Conservation (phyloP, 2,113 vertebrate species). For the Holacanthus passer region DNA sequence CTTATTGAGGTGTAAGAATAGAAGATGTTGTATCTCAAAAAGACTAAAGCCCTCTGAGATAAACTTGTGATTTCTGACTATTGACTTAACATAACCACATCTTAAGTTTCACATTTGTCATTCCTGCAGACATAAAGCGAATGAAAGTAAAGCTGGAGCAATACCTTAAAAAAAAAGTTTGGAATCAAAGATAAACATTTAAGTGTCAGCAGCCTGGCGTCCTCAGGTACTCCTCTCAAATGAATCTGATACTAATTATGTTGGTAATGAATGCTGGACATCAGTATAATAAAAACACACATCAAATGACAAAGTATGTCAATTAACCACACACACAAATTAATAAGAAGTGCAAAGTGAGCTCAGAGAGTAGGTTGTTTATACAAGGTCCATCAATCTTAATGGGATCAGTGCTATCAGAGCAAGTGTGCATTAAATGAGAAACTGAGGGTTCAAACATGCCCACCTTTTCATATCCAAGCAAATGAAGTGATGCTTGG, state of each 20-base stretch:
- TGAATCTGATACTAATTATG: conserved; percentile 60
- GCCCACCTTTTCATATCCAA: conserved; percentile 45
- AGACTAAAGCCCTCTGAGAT: background rate
- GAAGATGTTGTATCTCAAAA: background rate
- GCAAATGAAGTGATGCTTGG: no score
- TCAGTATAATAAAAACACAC: conserved; percentile 58
- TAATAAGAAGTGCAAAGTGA: conserved; percentile 66
- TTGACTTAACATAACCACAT: background rate
- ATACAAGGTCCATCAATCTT: conserved; percentile 78
- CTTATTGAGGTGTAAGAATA: background rate
- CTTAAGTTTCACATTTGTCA: background rate
- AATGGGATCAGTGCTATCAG: conserved; percentile 74
- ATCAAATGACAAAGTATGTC: conserved; percentile 59
- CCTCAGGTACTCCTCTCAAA: conserved; percentile 30
- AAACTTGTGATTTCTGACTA: background rate
- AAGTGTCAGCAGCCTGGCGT: background rate
- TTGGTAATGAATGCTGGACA: conserved; percentile 49
- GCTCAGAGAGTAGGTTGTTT: conserved; percentile 68
- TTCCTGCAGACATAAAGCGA: background rate
- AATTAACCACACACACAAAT: conserved; percentile 65
- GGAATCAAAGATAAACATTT: conserved; percentile 7
- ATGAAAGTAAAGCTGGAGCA: background rate
- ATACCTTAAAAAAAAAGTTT: background rate
- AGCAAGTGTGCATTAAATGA: conserved; percentile 73
- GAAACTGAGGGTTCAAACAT: conserved; percentile 59